Evolutionary conservation across 2,888 invertebrate genomes (phyloP).

Genomic region (Limnephilus auricula): DNA sequence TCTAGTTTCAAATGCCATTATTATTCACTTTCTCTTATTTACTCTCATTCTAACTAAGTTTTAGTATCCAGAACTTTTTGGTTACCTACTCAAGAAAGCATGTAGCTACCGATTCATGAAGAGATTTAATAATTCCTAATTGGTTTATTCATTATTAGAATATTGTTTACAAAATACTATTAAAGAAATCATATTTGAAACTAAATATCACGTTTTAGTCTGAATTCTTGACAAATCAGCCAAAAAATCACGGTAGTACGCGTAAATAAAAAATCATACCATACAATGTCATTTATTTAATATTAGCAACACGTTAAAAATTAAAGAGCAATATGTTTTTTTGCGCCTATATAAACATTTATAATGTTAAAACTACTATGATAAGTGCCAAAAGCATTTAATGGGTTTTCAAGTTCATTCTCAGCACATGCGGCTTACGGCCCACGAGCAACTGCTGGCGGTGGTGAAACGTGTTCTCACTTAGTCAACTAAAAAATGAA

Average conservation of each 20-base stretch:
- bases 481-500: slow-evolving; percentile 18
- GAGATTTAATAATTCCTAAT: neutral
- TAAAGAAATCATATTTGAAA: too few species aligned
- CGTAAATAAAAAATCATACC: too few species aligned
- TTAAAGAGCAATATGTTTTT: too few species aligned
- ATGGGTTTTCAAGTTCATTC: neutral
- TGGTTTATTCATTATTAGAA: too few species aligned
- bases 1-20: neutral
- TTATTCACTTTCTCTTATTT: too few species aligned
- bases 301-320: too few species aligned
- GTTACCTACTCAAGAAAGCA: neutral
- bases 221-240: too few species aligned
- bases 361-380: neutral
- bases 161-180: too few species aligned
- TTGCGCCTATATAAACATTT: neutral
- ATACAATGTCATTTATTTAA: too few species aligned
- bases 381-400: slow-evolving; percentile 6
- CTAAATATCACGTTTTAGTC: too few species aligned
- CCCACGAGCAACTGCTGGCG: neutral
- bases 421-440: slow-evolving; percentile 12
- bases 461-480: slow-evolving; percentile 19
- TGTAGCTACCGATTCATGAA: neutral
- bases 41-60: neutral
- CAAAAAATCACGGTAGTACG: too few species aligned
- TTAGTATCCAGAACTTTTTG: neutral